Base-by-base conservation (phyloP, 2,113 vertebrate species). In the Calyptommatus sinebrachiatus region DNA sequence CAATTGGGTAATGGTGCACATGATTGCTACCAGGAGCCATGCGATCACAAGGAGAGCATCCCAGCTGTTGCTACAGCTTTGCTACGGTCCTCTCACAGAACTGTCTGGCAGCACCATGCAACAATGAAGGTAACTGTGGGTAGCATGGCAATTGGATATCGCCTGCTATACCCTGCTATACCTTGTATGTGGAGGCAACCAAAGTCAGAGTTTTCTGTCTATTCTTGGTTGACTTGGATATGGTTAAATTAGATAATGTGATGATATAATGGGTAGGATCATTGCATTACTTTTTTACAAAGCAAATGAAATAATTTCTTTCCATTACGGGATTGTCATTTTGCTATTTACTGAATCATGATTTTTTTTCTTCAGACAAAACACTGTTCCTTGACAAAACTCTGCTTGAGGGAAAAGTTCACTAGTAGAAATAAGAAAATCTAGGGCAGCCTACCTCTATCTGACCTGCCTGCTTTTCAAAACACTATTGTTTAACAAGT, bases 381-480 rank as follows among this genome's bases (percentile, higher is more conserved):
- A 61, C 18, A 45, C 45, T 46, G 50, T 57, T 18, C 45, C 12
- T 5, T 46, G 67, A 76, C 60, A 46, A 81, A 62, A 78, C 82
- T 75, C 70, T 41, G 35, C 3, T 41, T 41, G 35, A 41, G 35
- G 35, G 35, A 41, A 41, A 41, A 41, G 35, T 41, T 14, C 9
- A 46, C 61, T 20, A 63, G 26, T 45, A 24, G 9, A 12, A 66
- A 73, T 71, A 22, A 29, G 0, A 2, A n/a, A 77, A 28, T 7
- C 29, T n/a, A 50, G 77, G 24, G 77, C 61, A 75, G 69, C 28
- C 18, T 16, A 16, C 53, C 53, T 57, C 53, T 57, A 18, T 1
- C 68, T 63, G 26, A 48, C 24, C 31, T 81, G 71, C 11, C 78
- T 83, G 78, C 75, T 26, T 83, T 90, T 88, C 73, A 90, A 69